Evolutionary conservation across 2,113 vertebrate genomes (phyloP).

Genomic region (Ammodytes marinus): DNA sequence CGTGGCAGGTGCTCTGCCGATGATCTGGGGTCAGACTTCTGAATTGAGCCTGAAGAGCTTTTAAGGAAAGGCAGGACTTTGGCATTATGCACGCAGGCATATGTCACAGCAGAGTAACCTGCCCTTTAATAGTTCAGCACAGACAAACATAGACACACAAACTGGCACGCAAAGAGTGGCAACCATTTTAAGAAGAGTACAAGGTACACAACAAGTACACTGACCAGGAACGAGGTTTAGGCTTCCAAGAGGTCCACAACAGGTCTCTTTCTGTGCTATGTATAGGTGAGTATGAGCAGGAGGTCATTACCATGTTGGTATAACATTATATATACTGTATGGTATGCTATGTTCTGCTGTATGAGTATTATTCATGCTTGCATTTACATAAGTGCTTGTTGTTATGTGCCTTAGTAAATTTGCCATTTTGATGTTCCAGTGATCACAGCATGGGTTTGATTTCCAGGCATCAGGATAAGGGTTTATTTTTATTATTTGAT

Average conservation of each 20-base stretch:
- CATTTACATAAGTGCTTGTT: constrained; percentile 9
- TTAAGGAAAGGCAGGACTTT: constrained; percentile 63
- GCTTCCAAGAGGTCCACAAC: constrained; percentile 38
- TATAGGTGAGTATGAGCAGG: constrained; percentile 10
- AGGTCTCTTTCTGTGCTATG: constrained; percentile 35
- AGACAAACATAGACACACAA: constrained; percentile 33
- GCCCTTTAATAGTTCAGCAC: constrained; percentile 37
- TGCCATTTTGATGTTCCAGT: constrained; percentile 3
- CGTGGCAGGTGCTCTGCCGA: constrained; percentile 78
- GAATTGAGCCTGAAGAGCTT: constrained; percentile 81
- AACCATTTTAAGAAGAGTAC: constrained; percentile 35
- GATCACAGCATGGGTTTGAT: constrained; percentile 2
- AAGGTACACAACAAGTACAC: constrained; percentile 29
- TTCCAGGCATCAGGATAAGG: not conserved
- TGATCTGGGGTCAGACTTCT: constrained; percentile 76
- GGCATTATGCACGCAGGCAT: constrained; percentile 67
- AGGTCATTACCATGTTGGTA: not conserved
- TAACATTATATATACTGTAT: not conserved
- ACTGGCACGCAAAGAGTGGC: constrained; percentile 44
- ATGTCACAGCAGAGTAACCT: constrained; percentile 51
- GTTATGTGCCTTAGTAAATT: constrained; percentile 2
- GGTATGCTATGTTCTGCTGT: constrained; percentile 1
- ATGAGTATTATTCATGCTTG: not conserved
- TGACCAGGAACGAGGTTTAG: constrained; percentile 6
- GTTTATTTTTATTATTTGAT: too few relatives aligned